A percentile compares a stretch with the other conserved stretches of the same genome.
These are phyloP conservation scores for Trachelus stipa DNA, from an alignment of 2,888 invertebrate genomes.

Conservation along the genomic window DNA sequence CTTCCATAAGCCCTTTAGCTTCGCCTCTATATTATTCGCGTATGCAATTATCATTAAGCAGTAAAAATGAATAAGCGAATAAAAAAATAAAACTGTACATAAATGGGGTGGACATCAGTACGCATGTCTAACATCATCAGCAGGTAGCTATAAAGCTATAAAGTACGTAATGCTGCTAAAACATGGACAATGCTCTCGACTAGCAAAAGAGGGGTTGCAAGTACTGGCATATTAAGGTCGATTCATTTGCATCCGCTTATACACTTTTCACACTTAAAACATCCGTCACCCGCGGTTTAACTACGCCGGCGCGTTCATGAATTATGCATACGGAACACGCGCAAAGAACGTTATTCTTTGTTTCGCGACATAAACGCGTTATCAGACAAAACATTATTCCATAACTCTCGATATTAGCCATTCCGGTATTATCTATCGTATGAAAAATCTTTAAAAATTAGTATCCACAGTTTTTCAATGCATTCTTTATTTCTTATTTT, in stretches of 20 bases:
- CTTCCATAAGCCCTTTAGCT: not conserved
- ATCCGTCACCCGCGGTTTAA: constrained; percentile 51
- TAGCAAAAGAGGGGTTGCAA: not conserved
- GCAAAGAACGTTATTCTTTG: constrained; percentile 45
- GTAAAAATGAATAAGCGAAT: not conserved
- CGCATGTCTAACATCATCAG: not conserved
- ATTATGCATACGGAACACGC: constrained; percentile 53
- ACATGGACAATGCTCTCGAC: not conserved
- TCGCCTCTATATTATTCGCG: not conserved
- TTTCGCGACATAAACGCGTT: constrained; percentile 36
- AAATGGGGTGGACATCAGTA: not conserved
- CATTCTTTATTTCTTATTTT: not conserved
- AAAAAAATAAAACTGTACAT: not conserved
- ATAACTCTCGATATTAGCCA: constrained; percentile 37
- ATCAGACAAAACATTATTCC: constrained; percentile 44
- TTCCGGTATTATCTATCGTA: constrained; percentile 12
- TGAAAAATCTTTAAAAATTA: not conserved
- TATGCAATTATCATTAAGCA: not conserved
- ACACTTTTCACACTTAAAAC: constrained; percentile 44
- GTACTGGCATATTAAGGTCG: constrained; percentile 38
- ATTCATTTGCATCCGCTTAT: constrained; percentile 55
- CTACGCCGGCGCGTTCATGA: constrained; percentile 50
- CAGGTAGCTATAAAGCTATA: not conserved
- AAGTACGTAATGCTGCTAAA: not conserved
- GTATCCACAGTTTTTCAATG: not conserved